Conservation (phyloP, 2,113 vertebrate genomes). For the Salvelinus alpinus region DNA sequence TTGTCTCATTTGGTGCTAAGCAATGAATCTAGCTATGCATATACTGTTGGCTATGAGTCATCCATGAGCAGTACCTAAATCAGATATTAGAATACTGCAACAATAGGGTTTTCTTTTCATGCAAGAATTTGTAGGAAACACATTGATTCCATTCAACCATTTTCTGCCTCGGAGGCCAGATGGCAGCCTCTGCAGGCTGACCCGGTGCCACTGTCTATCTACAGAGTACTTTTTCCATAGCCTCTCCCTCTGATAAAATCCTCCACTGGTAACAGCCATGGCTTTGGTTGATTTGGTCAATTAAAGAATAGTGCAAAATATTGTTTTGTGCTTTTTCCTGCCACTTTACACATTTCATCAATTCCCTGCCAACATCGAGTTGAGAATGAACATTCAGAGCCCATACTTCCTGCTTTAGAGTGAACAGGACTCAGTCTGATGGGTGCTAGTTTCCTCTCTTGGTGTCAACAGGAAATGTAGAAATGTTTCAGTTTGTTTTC, state of each 20-base stretch:
- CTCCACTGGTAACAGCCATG: neutral
- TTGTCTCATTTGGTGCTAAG: neutral
- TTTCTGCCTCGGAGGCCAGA: neutral
- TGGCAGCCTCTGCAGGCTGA: neutral
- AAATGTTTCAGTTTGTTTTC: neutral
- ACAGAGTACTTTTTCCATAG: conserved; percentile 7
- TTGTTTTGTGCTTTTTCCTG: neutral
- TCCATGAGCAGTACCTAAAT: too few species aligned
- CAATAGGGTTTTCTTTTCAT: too few species aligned
- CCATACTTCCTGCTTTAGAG: neutral
- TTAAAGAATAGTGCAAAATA: neutral
- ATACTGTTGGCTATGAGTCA: too few species aligned
- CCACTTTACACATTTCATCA: neutral
- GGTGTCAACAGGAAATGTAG: conserved; percentile 17
- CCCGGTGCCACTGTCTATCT: neutral
- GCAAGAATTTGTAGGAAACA: neutral
- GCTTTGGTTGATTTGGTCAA: neutral
- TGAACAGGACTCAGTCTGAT: too few species aligned
- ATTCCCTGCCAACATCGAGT: neutral
- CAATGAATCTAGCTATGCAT: too few species aligned
- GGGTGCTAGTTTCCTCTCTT: neutral
- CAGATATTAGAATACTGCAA: too few species aligned
- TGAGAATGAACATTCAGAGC: neutral
- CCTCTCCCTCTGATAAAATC: conserved; percentile 10
- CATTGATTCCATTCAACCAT: neutral